Percentiles rank a stretch among this genome's conserved stretches.
These are phyloP conservation scores for Mya arenaria DNA, from an alignment of 1,140 invertebrate species.

Conservation along the genomic window DNA sequence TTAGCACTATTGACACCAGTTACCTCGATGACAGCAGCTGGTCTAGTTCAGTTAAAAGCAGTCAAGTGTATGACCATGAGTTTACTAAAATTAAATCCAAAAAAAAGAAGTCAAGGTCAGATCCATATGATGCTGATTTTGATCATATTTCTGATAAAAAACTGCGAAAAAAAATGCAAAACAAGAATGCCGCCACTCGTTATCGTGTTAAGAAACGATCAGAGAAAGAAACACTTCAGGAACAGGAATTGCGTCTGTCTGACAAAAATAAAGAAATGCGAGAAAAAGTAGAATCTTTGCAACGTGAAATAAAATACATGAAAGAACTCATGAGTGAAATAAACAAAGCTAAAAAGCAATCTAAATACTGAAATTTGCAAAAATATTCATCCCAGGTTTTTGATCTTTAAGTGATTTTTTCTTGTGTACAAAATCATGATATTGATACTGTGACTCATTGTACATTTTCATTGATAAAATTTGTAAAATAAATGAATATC, in stretches of 20 bases:
- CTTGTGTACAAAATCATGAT: too few species aligned
- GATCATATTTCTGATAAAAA: slow-evolving; percentile 20
- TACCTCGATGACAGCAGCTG: slow-evolving; percentile 13
- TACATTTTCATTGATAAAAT: too few species aligned
- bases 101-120: background rate
- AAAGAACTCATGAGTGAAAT: slow-evolving; percentile 93
- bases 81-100: slow-evolving; percentile 50
- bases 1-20: slow-evolving; percentile 27
- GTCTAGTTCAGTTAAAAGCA: slow-evolving; percentile 32
- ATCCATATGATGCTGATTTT: slow-evolving; percentile 28
- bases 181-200: slow-evolving; percentile 94
- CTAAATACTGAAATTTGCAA: too few species aligned
- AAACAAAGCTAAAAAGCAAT: slow-evolving; percentile 47
- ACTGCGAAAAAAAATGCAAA: slow-evolving; percentile 94
- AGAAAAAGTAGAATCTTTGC: slow-evolving; percentile 86
- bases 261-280: slow-evolving; percentile 87
- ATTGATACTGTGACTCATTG: too few species aligned
- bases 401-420: too few species aligned
- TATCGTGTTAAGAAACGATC: slow-evolving; percentile 95
- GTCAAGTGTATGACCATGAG: slow-evolving; percentile 27
- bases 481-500: too few species aligned
- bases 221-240: slow-evolving; percentile 89
- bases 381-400: too few species aligned
- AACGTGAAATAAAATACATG: slow-evolving; percentile 90
- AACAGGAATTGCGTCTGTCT: slow-evolving; percentile 87